These are phyloP conservation scores for Bubo blakistoni DNA, from an alignment of 2,113 vertebrate species.

Conservation along the genomic window DNA sequence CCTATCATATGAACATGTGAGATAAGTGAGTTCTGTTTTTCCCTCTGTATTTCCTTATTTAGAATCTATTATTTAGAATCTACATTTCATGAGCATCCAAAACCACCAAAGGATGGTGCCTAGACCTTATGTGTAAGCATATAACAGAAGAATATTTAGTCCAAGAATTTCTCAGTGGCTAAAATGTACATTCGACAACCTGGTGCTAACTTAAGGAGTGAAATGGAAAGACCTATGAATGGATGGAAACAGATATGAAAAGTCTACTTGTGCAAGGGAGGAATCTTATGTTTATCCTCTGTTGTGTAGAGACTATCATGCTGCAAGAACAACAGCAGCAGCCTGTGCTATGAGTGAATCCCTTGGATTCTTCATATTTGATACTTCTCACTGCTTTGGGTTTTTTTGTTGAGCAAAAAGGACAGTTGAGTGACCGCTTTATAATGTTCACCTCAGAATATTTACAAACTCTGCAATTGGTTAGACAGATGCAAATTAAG, in stretches of 20 bases:
- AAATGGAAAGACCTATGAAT: background rate
- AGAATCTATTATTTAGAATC: background rate
- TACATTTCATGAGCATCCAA: background rate
- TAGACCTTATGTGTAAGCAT: fast-evolving
- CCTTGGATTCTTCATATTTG: background rate
- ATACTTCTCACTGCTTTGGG: background rate
- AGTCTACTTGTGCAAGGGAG: background rate
- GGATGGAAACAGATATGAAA: background rate
- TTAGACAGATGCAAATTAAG: background rate
- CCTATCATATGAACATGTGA: background rate
- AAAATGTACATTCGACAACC: background rate
- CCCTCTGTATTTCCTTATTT: background rate
- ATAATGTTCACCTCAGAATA: background rate
- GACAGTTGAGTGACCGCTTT: background rate
- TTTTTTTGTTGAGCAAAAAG: background rate
- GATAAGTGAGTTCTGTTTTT: background rate
- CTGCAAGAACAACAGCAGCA: background rate
- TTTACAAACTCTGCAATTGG: background rate
- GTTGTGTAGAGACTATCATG: background rate
- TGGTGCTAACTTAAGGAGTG: background rate
- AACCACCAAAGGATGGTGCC: background rate
- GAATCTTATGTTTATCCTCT: background rate
- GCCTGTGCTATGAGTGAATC: background rate
- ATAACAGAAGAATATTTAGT: background rate
- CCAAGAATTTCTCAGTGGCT: background rate